Evolutionary conservation across 35 echinoderm and acorn worm genomes (phyloP), one percentile per base, ranked within the genome.

Genomic region (Heliocidaris erythrogramma): DNA sequence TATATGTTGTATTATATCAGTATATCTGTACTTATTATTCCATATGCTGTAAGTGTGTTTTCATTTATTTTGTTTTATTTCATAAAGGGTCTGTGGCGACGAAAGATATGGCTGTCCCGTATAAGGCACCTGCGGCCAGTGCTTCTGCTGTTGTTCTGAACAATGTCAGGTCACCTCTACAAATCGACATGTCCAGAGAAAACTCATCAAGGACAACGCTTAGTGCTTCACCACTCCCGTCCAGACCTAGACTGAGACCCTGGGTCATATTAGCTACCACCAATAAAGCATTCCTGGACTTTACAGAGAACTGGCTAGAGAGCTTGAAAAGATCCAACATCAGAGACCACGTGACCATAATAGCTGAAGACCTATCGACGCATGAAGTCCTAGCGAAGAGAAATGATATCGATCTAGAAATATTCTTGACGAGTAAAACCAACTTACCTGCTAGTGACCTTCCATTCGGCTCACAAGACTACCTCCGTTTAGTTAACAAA

Each of bases 241-340:
- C 65, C 27, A 78, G 18, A 24, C 21, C 18, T n/a, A 78, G 4
- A 89, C 47, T 31, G 32, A 13, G 4, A 30, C 91, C 47, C 14
- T 53, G 85, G 30, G 95, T 98, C 2, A 86, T 98, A 47, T 56
- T 98, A 30, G 95, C 97, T 30, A 90, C 95, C 16, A 96, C 96
- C 2, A 98, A 98, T 49, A 59, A 90, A 42, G 97, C 94, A n/a
- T 98, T 98, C 85, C 88, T 97, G 30, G 96, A 96, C 49, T 97
- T 98, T 42, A 96, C 97, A 9, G 94, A 69, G 49, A 98, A 98
- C 52, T 98, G 97, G 97, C 32, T 98, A 5, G 97, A 98, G 86
- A 97, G 95, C 52, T 50, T 97, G 2, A 94, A 92, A 18, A 86
- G 95, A 91, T 48, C 95, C 48, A 92, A 48, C 4, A 94, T 86